Conservation (phyloP, 2,113 vertebrate species). For the Pomatostomus ruficeps region DNA sequence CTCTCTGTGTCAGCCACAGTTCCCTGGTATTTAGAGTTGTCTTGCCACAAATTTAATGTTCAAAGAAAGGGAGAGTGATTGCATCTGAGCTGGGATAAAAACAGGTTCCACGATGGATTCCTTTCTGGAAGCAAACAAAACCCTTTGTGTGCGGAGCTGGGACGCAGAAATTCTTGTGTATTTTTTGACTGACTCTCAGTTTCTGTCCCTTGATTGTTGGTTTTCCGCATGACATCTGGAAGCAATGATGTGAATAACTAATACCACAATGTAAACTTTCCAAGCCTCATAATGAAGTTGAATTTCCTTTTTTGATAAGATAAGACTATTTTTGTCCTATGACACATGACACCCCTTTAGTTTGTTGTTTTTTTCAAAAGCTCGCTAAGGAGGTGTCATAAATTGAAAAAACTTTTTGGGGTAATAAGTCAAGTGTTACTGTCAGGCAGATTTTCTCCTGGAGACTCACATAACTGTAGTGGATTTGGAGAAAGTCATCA, state of each 20-base stretch:
- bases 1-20: not conserved
- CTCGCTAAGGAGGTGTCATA: not conserved
- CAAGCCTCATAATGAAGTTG: not conserved
- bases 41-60: slow-evolving; percentile 10
- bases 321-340: not conserved
- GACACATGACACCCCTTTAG: not conserved
- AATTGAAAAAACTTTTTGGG: not conserved
- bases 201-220: not conserved
- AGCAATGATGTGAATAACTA: slow-evolving; percentile 3
- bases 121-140: not conserved
- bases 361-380: not conserved
- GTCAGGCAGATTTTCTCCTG: not conserved
- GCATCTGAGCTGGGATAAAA: not conserved
- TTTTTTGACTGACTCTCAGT: not conserved
- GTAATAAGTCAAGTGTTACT: not conserved
- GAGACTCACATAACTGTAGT: not conserved
- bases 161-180: not conserved
- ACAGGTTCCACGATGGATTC: not conserved
- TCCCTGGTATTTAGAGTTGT: not conserved
- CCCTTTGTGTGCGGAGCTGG: not conserved
- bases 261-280: not conserved
- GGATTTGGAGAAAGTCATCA: not conserved
- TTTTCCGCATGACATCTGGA: slow-evolving; percentile 18
- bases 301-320: not conserved
- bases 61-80: not conserved